Conservation (phyloP, 2,113 vertebrate species). For the Myiagra hebetior region DNA sequence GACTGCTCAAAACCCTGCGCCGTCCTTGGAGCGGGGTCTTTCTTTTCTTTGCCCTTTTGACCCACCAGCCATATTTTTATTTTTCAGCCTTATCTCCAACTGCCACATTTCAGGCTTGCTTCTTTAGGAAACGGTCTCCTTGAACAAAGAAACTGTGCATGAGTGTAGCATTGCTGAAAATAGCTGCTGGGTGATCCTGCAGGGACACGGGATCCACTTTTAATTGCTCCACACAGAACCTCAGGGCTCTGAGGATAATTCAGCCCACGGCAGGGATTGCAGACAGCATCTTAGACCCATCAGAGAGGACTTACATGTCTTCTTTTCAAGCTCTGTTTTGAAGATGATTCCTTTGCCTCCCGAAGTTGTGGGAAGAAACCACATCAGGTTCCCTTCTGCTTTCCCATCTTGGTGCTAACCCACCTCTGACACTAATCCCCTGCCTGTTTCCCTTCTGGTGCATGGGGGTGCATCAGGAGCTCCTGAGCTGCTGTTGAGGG, state of each 20-base stretch:
- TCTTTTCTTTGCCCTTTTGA: neutral
- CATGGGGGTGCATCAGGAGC: neutral
- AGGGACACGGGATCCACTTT: neutral
- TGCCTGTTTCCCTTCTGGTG: neutral
- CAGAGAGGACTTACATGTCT: neutral
- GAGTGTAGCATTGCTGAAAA: neutral
- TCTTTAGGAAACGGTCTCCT: neutral
- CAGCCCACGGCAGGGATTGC: neutral
- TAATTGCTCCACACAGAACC: constrained; percentile 14
- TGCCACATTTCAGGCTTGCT: constrained; percentile 15
- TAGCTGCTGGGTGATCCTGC: constrained; percentile 5
- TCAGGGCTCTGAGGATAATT: neutral
- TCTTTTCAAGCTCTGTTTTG: neutral
- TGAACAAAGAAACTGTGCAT: neutral
- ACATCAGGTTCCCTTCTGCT: neutral
- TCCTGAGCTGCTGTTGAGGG: neutral
- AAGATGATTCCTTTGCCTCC: neutral
- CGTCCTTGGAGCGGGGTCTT: neutral
- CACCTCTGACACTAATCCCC: neutral
- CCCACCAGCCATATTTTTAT: neutral
- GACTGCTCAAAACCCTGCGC: neutral
- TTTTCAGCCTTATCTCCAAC: constrained; percentile 48
- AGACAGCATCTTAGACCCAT: neutral
- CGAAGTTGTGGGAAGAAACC: neutral
- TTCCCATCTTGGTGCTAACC: neutral